phyloP scores from a whole-genome alignment of 2,888 invertebrate species.

The Holacanthella duospinosa region DNA sequence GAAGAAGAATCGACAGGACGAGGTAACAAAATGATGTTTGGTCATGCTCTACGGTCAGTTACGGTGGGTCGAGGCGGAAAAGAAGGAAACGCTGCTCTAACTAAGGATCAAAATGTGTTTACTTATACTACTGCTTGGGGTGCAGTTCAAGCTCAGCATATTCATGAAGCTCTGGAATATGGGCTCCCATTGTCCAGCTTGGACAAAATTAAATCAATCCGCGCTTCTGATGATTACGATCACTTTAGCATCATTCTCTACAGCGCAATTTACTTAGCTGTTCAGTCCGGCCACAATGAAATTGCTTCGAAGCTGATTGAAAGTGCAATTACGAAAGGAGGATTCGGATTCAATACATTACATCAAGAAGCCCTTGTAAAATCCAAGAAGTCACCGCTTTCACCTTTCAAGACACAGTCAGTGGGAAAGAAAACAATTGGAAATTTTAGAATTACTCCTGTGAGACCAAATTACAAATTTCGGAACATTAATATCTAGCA shows the following conservation, averaged over 20 bases:
- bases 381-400: constrained; percentile 10
- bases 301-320: constrained; percentile 37
- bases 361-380: constrained; percentile 26
- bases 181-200: background rate
- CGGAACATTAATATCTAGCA: too few relatives aligned
- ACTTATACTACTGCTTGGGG: background rate
- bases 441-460: constrained; percentile 44
- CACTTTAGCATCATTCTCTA: background rate
- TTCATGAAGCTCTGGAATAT: background rate
- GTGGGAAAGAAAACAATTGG: constrained; percentile 36
- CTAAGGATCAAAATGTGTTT: constrained; percentile 7
- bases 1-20: constrained; percentile 28
- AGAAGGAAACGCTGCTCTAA: constrained; percentile 38
- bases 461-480: too few relatives aligned
- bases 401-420: constrained; percentile 36
- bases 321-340: constrained; percentile 18
- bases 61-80: constrained; percentile 44
- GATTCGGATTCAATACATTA: constrained; percentile 30
- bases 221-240: background rate
- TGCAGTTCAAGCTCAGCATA: background rate
- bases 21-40: constrained; percentile 40
- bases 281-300: constrained; percentile 43
- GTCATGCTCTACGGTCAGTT: constrained; percentile 41
- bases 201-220: background rate
- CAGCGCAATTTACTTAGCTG: constrained; percentile 39